Conservation (phyloP, 2,888 invertebrate species). For the Drosophila robusta region DNA sequence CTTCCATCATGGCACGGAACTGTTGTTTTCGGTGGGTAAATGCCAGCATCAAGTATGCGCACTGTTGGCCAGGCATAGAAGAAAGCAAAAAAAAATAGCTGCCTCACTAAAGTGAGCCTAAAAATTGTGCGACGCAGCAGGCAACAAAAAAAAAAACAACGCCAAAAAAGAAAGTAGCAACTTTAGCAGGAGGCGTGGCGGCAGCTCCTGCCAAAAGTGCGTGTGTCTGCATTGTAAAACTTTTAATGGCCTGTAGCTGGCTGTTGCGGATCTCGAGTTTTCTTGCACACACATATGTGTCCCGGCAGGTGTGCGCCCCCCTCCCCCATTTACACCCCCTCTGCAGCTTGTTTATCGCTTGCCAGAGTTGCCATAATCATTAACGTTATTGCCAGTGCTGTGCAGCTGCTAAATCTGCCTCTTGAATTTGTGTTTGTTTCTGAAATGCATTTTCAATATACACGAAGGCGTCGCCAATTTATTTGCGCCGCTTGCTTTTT, state of each 20-base stretch:
- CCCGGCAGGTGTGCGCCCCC: conserved; percentile 58
- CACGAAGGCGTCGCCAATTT: conserved; percentile 65
- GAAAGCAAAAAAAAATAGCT: conserved; percentile 35
- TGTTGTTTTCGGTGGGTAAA: conserved; percentile 22
- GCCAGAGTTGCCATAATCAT: conserved; percentile 68
- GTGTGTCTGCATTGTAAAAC: conserved; percentile 80
- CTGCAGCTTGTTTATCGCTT: conserved; percentile 30
- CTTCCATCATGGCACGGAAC: conserved; percentile 68
- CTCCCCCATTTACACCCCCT: neutral
- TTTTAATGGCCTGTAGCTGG: conserved; percentile 76
- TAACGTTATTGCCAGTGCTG: conserved; percentile 65
- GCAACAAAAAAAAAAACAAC: conserved; percentile 1
- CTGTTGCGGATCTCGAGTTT: conserved; percentile 23
- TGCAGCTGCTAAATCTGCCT: conserved; percentile 59
- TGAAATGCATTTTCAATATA: conserved; percentile 75
- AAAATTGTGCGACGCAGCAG: conserved; percentile 42
- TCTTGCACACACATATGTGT: conserved; percentile 60
- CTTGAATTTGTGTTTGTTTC: conserved; percentile 31
- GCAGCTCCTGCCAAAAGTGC: conserved; percentile 62
- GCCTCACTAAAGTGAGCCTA: conserved; percentile 51
- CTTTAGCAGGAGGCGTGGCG: conserved; percentile 31
- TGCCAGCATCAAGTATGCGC: conserved; percentile 73
- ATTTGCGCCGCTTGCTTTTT: conserved; percentile 51
- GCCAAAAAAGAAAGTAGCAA: neutral
- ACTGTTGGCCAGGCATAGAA: conserved; percentile 57